Evolutionary conservation across 2,888 invertebrate species (phyloP), one percentile per base, ranked within the genome.

Genomic region (Masnerella sp.): DNA sequence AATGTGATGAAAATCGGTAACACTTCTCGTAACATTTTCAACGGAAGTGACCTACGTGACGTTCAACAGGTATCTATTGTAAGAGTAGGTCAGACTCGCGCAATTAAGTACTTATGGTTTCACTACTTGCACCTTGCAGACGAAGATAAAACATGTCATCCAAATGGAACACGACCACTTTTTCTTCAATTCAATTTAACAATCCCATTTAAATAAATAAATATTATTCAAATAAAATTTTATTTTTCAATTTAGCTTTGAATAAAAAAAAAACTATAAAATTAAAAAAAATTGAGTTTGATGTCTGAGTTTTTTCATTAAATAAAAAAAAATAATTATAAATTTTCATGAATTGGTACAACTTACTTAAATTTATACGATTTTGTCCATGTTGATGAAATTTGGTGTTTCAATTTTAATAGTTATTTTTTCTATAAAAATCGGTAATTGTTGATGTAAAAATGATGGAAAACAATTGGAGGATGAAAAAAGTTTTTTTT

Each of bases 31-130:
- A 74, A 74, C 69, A 62, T 69, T 69, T 74, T 70, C 32, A 45
- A 42, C 67, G 47, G 58, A 74, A 64, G 43, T 38, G 40, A 56
- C 34, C 56, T 80, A 79, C 80, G 79, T 79, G 80, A 78, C 74
- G 78, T 59, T 70, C 78, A 80, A 79, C 80, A 79, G 80, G 79
- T 80, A 79, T 36, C 42, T 49, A 36, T 36, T 25, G 58, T 34
- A 70, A 77, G 75, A 80, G 80, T 80, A 78, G 79, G 80, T 78
- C 80, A 77, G 71, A 75, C 76, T 78, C 73, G 72, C 74, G 76
- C 74, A 78, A 80, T 75, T 78, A 56, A 61, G 52, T 69, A 79
- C 78, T 80, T 78, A 78, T 78, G 68, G 70, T 80, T 80, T 80
- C 80, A 79, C 74, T 74, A 42, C 43, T 62, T 64, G 56, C 59